phyloP scores from a whole-genome alignment of 1,140 invertebrate genomes.

The Paraescarpia echinospica region DNA sequence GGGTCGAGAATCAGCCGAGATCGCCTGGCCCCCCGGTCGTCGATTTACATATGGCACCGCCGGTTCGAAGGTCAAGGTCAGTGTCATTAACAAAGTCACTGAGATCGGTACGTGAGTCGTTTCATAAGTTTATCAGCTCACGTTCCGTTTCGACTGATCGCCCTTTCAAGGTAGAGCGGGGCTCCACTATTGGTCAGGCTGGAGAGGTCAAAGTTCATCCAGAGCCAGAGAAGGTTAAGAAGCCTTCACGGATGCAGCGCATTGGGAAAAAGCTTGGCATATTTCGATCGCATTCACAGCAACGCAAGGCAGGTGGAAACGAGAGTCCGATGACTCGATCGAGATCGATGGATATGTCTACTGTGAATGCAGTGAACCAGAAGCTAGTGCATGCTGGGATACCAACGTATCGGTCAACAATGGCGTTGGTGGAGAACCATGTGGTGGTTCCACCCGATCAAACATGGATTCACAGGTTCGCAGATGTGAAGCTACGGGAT shows the following conservation, averaged over 20 bases:
- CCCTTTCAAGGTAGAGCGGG: neutral
- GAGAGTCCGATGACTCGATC: neutral
- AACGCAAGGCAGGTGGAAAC: conserved; percentile 2
- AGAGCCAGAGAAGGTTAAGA: neutral
- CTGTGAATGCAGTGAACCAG: conserved; percentile 27
- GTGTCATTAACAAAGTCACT: conserved; percentile 15
- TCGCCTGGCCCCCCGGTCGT: conserved; percentile 21
- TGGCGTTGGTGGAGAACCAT: neutral
- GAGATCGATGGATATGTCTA: conserved; percentile 16
- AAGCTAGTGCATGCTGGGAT: conserved; percentile 29
- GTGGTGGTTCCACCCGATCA: neutral
- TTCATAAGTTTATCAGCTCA: conserved; percentile 9
- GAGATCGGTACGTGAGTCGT: neutral
- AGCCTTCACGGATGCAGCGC: neutral
- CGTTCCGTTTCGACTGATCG: neutral
- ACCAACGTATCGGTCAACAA: conserved; percentile 21
- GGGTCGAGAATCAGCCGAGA: neutral
- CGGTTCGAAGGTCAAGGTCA: conserved; percentile 2
- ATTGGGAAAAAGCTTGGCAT: neutral
- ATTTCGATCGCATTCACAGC: neutral
- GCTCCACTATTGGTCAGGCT: neutral
- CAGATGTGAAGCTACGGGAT: neutral
- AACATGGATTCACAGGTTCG: neutral
- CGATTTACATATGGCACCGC: neutral
- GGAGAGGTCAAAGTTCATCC: neutral